These are phyloP conservation scores for Noctua comes DNA, from an alignment of 2,888 invertebrate genomes.

Conservation along the genomic window DNA sequence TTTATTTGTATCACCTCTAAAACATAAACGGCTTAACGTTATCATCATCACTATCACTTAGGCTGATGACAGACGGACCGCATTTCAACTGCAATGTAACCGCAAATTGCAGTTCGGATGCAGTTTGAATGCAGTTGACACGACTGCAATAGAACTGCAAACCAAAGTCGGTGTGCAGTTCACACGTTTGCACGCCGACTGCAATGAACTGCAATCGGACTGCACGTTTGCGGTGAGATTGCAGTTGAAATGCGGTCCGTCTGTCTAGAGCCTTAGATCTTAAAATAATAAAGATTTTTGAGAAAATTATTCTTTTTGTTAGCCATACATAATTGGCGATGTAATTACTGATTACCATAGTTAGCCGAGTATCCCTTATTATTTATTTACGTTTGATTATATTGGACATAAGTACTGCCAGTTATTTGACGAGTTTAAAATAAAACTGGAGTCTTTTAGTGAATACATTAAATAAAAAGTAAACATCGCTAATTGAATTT, in stretches of 20 bases:
- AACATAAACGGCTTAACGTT: conserved; percentile 2
- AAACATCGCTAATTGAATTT: conserved; percentile 69
- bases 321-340: conserved; percentile 24
- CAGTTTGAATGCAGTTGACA: too few species aligned
- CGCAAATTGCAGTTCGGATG: too few species aligned
- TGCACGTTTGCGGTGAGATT: too few species aligned
- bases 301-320: conserved; percentile 22
- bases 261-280: too few species aligned
- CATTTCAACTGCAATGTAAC: too few species aligned
- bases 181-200: too few species aligned
- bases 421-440: conserved; percentile 19
- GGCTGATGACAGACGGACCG: too few species aligned
- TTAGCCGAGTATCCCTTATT: conserved; percentile 44
- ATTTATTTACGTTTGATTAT: conserved; percentile 33
- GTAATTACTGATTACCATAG: conserved; percentile 30
- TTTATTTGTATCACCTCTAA: conserved; percentile 7
- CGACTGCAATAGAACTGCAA: too few species aligned
- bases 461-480: conserved; percentile 45
- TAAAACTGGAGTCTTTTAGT: conserved; percentile 39
- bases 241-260: too few species aligned
- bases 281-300: conserved; percentile 20
- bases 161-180: too few species aligned
- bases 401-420: conserved; percentile 17
- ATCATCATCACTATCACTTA: conserved; percentile 3
- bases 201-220: too few species aligned